phyloP scores from a whole-genome alignment of 1,140 invertebrate genomes.

The Trichogramma pretiosum region DNA sequence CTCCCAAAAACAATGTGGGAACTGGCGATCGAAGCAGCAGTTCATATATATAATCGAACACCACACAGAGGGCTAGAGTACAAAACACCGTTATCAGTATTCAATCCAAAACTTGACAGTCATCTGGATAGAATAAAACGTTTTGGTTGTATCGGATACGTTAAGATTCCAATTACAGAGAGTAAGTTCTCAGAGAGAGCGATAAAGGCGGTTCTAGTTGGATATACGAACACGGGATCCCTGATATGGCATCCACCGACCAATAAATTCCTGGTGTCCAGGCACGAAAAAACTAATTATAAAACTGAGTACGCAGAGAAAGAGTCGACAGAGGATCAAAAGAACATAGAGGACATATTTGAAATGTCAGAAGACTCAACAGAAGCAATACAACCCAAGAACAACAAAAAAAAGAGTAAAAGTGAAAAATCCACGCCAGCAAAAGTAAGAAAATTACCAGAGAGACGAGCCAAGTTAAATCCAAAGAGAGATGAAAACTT shows the following conservation, averaged over 20 bases:
- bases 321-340: no score
- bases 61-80: slow-evolving; percentile 12
- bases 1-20: not conserved
- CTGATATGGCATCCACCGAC: slow-evolving; percentile 8
- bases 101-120: slow-evolving; percentile 9
- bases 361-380: no score
- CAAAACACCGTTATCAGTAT: slow-evolving; percentile 5
- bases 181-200: slow-evolving; percentile 9
- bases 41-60: slow-evolving; percentile 19
- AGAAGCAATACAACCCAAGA: no score
- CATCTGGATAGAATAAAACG: slow-evolving; percentile 11
- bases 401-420: no score
- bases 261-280: no score
- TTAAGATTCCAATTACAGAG: slow-evolving; percentile 8
- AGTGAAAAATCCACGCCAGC: no score
- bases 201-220: slow-evolving; percentile 12
- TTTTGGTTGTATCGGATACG: slow-evolving; percentile 12
- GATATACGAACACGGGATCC: slow-evolving; percentile 2
- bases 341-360: no score
- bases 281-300: no score
- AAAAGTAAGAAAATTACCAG: no score
- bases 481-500: no score
- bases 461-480: no score
- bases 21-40: not conserved
- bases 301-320: no score